phyloP scores from a whole-genome alignment of 35 echinoderm and acorn worm genomes.

The Diadema setosum region DNA sequence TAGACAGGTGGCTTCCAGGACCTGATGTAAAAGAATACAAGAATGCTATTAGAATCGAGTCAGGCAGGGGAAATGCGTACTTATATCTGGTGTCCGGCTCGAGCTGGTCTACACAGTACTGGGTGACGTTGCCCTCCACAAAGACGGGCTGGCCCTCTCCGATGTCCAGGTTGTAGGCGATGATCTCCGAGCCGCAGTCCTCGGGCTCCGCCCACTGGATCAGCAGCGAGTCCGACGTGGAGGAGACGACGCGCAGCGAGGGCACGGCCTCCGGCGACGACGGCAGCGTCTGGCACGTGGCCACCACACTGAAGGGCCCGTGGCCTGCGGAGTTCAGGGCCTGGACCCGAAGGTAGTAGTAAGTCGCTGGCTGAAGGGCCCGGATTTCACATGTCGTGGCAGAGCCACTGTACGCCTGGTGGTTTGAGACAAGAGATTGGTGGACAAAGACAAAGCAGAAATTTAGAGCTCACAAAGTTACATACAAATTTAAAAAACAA shows the following conservation, averaged over 20 bases:
- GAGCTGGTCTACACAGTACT: slow-evolving; percentile 90
- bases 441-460: background rate
- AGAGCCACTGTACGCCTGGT: slow-evolving; percentile 78
- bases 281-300: slow-evolving; percentile 73
- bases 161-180: slow-evolving; percentile 95
- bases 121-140: slow-evolving; percentile 77
- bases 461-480: too few relatives aligned
- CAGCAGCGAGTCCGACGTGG: slow-evolving; percentile 84
- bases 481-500: too few relatives aligned
- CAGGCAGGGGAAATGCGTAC: too few relatives aligned
- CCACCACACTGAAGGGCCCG: slow-evolving; percentile 89
- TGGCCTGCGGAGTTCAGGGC: slow-evolving; percentile 89
- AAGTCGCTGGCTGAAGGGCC: slow-evolving; percentile 79
- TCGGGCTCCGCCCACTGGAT: slow-evolving; percentile 93
- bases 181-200: slow-evolving; percentile 87
- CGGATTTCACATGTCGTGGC: slow-evolving; percentile 71
- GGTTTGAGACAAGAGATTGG: background rate
- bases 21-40: too few relatives aligned
- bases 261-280: slow-evolving; percentile 90
- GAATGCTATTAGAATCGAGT: too few relatives aligned
- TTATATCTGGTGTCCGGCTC: slow-evolving; percentile 96
- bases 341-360: slow-evolving; percentile 94
- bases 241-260: slow-evolving; percentile 73
- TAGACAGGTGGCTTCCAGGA: too few relatives aligned
- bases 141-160: slow-evolving; percentile 74